Conservation (phyloP, 1,140 invertebrate species). For the Ips nitidus region DNA sequence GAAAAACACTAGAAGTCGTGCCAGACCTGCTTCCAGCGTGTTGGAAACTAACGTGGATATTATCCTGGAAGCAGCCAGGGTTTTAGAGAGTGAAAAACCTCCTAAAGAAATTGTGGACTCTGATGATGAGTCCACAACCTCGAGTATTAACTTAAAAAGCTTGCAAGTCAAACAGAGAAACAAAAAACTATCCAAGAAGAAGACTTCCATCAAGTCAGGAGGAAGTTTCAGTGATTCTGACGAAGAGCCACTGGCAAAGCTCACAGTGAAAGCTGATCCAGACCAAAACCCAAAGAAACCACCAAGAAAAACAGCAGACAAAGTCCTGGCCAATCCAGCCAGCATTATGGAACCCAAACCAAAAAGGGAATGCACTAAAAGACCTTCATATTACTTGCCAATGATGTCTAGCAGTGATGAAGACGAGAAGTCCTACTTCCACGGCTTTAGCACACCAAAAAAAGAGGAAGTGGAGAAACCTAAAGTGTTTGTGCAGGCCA, state of each 20-base stretch:
- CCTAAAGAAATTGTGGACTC: constrained; percentile 10
- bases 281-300: constrained; percentile 23
- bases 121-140: constrained; percentile 43
- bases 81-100: constrained; percentile 22
- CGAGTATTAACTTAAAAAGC: constrained; percentile 39
- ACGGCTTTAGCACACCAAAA: constrained; percentile 51
- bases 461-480: constrained; percentile 30
- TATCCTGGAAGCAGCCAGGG: constrained; percentile 24
- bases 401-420: constrained; percentile 52
- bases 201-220: constrained; percentile 31
- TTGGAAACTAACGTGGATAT: constrained; percentile 28
- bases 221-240: constrained; percentile 60
- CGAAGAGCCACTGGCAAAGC: constrained; percentile 60
- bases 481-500: constrained; percentile 9
- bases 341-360: constrained; percentile 41
- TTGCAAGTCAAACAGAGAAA: constrained; percentile 25
- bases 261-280: constrained; percentile 43
- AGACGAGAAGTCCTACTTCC: constrained; percentile 58
- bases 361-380: constrained; percentile 49
- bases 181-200: constrained; percentile 41
- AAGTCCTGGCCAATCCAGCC: neutral
- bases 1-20: constrained; percentile 40
- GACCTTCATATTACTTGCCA: constrained; percentile 50
- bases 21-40: neutral
- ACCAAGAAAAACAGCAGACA: constrained; percentile 19